A percentile compares a stretch with the other conserved stretches of the same genome.
Evolutionary conservation across 2,888 invertebrate genomes (phyloP).

Genomic region (Plagiodera versicolora): DNA sequence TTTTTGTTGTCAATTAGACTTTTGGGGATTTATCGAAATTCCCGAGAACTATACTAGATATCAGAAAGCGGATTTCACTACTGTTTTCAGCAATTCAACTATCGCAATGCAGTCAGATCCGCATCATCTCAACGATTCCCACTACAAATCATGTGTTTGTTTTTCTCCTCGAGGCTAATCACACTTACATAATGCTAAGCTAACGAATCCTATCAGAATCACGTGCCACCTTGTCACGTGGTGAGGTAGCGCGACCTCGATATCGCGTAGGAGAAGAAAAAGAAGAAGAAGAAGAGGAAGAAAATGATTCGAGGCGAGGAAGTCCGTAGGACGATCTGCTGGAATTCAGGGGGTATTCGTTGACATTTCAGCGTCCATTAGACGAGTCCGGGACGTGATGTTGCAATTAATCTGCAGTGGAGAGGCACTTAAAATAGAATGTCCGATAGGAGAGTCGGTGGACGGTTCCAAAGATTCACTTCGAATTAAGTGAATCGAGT

Average conservation of each 20-base stretch:
- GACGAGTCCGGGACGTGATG: constrained; percentile 23
- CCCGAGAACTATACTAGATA: too few relatives aligned
- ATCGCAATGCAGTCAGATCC: too few relatives aligned
- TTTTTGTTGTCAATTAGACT: too few relatives aligned
- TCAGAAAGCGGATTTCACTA: too few relatives aligned
- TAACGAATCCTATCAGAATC: not conserved
- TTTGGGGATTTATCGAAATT: too few relatives aligned
- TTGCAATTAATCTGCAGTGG: constrained; percentile 28
- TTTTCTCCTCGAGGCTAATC: not conserved
- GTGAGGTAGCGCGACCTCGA: not conserved
- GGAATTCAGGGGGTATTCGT: constrained; percentile 5
- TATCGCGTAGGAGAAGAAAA: not conserved
- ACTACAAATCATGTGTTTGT: too few relatives aligned
- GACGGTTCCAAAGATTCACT: not conserved
- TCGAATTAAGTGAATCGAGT: not conserved
- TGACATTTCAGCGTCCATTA: constrained; percentile 22
- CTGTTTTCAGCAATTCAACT: too few relatives aligned
- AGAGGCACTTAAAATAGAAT: constrained; percentile 14
- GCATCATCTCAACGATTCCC: too few relatives aligned
- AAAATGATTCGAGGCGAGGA: too few relatives aligned
- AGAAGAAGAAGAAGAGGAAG: too few relatives aligned
- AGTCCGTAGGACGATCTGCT: too few relatives aligned
- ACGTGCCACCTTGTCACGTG: not conserved
- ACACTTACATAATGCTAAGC: not conserved
- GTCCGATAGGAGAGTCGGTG: constrained; percentile 1